Evolutionary conservation across 2,888 invertebrate genomes (phyloP).

Genomic region (Eupithecia tripunctaria): DNA sequence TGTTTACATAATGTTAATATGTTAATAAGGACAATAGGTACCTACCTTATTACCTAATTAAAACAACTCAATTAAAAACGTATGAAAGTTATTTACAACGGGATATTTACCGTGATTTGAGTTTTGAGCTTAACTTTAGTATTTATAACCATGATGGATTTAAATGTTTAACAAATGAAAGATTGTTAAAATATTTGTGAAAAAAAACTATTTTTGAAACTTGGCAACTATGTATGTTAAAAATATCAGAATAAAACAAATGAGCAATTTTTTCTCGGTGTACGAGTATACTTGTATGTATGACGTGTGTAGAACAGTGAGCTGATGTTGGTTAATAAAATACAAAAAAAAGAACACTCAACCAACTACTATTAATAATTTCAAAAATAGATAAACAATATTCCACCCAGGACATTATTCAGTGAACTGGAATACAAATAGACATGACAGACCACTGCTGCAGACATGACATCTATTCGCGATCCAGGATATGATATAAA

Average conservation of each 20-base stretch:
- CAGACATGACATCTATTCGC: conserved; percentile 52
- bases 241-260: neutral
- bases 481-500: conserved; percentile 62
- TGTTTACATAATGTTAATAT: too few species aligned
- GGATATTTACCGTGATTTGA: too few species aligned
- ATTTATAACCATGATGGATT: too few species aligned
- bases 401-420: conserved; percentile 26
- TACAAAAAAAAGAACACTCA: neutral
- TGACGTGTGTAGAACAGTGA: neutral
- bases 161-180: too few species aligned
- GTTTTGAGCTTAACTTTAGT: too few species aligned
- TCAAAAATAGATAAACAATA: neutral
- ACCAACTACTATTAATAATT: neutral
- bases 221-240: neutral
- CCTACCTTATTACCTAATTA: too few species aligned
- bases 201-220: neutral
- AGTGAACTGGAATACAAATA: conserved; percentile 37
- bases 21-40: too few species aligned
- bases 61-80: too few species aligned
- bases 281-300: too few species aligned
- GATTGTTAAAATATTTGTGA: neutral
- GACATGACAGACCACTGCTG: conserved; percentile 55
- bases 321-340: neutral
- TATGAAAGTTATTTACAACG: too few species aligned
- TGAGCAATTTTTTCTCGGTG: neutral